Conservation (phyloP, 2,113 vertebrate genomes). For the Crocuta crocuta region DNA sequence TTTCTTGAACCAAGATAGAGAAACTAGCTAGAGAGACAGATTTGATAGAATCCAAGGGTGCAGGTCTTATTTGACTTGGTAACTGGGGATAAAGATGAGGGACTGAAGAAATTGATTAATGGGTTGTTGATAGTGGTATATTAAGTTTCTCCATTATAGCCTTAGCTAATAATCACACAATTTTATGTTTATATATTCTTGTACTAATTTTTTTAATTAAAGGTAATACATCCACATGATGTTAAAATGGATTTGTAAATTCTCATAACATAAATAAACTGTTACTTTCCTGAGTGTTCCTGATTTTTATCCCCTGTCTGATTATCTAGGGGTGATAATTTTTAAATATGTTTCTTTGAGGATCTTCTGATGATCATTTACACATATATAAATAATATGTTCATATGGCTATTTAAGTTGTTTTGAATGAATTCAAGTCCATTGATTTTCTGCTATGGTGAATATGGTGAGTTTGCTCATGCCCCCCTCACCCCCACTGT, state of each 20-base stretch:
- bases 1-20: neutral
- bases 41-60: neutral
- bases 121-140: neutral
- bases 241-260: neutral
- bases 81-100: neutral
- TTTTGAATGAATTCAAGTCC: neutral
- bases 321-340: neutral
- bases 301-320: neutral
- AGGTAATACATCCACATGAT: neutral
- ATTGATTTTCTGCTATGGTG: neutral
- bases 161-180: neutral
- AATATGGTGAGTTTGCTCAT: neutral
- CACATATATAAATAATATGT: neutral
- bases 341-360: neutral
- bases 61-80: neutral
- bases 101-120: neutral
- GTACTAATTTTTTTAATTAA: neutral
- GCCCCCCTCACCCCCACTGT: neutral
- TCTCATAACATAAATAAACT: neutral
- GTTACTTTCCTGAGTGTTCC: neutral
- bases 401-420: neutral
- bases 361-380: neutral
- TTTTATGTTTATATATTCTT: neutral
- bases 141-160: neutral
- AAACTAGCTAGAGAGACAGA: neutral